These are phyloP conservation scores for Eupithecia dodoneata DNA, from an alignment of 2,888 invertebrate species.

Conservation along the genomic window DNA sequence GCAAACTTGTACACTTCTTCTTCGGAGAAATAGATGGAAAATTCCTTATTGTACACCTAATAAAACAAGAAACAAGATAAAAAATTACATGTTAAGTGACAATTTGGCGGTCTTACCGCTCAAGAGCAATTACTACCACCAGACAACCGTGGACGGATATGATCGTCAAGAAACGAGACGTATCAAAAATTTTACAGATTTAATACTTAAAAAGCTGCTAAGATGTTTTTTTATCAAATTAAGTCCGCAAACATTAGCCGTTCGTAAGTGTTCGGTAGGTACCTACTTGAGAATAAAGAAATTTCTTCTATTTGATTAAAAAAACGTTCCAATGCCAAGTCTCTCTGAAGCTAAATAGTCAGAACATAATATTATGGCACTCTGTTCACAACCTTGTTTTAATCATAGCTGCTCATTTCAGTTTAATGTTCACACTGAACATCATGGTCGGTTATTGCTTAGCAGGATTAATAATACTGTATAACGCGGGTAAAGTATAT, in stretches of 20 bases:
- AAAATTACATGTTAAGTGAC: too few species aligned
- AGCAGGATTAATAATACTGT: conserved; percentile 63
- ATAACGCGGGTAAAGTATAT: conserved; percentile 36
- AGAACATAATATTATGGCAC: background rate
- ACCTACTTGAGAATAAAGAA: background rate
- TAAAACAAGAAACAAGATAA: too few species aligned
- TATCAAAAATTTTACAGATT: too few species aligned
- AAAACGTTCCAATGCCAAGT: background rate
- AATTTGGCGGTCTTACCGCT: too few species aligned
- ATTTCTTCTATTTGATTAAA: background rate
- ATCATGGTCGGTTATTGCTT: conserved; percentile 74
- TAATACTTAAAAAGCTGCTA: background rate
- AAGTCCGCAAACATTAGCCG: background rate
- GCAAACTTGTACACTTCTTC: too few species aligned
- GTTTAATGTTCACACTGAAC: conserved; percentile 59
- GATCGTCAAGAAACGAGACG: too few species aligned
- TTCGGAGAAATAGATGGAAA: too few species aligned
- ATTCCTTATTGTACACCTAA: too few species aligned
- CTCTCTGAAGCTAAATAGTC: background rate
- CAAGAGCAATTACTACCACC: too few species aligned
- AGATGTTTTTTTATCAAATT: background rate
- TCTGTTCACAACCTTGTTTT: conserved; percentile 52
- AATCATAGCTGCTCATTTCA: conserved; percentile 55
- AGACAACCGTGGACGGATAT: too few species aligned
- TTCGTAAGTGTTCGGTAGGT: background rate